Conservation (phyloP, 2,797 vertebrate species). For the Myioborus melanocephalus region DNA sequence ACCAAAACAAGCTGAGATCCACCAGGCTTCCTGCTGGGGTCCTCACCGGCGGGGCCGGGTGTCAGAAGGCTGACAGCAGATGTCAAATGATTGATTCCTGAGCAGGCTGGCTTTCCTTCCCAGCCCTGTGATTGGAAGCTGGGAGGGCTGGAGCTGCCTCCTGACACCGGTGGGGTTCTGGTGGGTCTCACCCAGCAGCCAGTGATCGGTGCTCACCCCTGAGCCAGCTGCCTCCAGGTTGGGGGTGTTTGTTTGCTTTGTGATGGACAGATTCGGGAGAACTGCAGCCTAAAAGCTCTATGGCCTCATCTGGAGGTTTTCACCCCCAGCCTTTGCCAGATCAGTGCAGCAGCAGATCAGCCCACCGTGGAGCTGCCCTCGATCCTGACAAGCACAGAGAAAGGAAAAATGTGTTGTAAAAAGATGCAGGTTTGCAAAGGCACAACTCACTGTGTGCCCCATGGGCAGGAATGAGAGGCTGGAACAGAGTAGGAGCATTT, state of each 20-base stretch:
- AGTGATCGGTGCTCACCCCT: background rate
- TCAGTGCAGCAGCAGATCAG: background rate
- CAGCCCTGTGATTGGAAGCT: background rate
- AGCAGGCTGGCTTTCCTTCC: background rate
- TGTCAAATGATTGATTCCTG: background rate
- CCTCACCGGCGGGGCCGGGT: fast-evolving
- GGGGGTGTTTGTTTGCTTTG: background rate
- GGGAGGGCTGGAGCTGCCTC: background rate
- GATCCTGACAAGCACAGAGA: fast-evolving
- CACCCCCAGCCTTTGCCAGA: background rate
- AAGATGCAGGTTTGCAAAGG: background rate
- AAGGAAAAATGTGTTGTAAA: background rate
- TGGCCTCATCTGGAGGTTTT: background rate
- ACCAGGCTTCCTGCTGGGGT: background rate
- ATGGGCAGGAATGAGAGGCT: background rate
- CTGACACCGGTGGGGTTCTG: background rate
- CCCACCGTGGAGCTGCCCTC: background rate
- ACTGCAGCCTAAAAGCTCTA: background rate
- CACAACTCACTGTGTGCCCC: background rate
- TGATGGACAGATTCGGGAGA: background rate
- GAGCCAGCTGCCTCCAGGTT: background rate
- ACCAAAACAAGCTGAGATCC: background rate
- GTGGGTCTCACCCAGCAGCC: background rate
- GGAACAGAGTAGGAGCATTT: background rate
- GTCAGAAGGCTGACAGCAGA: background rate